Percentiles rank a stretch among this genome's conserved stretches.
Evolutionary conservation across 2,113 vertebrate genomes (phyloP).

Genomic region (Poeciliopsis prolifica): DNA sequence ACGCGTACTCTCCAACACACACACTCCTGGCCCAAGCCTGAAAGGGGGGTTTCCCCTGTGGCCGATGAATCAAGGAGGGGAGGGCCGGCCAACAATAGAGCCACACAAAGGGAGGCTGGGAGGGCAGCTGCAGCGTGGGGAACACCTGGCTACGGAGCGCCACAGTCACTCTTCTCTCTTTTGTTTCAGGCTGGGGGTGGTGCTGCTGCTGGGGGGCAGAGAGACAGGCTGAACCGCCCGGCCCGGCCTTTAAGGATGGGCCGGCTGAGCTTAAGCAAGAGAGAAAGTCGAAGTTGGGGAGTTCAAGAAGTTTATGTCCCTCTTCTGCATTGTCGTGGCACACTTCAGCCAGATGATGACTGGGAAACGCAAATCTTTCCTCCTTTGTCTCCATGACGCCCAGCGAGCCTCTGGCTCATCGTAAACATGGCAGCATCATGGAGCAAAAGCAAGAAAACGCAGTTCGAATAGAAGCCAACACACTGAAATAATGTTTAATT

Average conservation of each 20-base stretch:
- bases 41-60: conserved; percentile 86
- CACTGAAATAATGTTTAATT: too few species aligned
- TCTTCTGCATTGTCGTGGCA: conserved; percentile 61
- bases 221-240: conserved; percentile 54
- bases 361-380: conserved; percentile 56
- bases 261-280: conserved; percentile 29
- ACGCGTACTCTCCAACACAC: conserved; percentile 76
- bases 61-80: conserved; percentile 91
- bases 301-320: conserved; percentile 62
- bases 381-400: conserved; percentile 18
- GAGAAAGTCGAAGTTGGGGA: conserved; percentile 20
- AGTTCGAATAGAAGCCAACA: too few species aligned
- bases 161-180: conserved; percentile 80
- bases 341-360: conserved; percentile 66
- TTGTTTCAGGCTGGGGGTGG: conserved; percentile 71
- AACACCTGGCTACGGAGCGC: conserved; percentile 93
- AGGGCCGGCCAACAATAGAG: conserved; percentile 89
- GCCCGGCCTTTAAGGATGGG: conserved; percentile 49
- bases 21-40: conserved; percentile 38
- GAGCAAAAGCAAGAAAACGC: too few species aligned
- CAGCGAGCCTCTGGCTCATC: not conserved
- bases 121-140: conserved; percentile 95
- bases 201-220: not conserved
- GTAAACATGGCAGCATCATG: not conserved
- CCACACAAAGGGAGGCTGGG: conserved; percentile 87